Base-by-base conservation (phyloP, 1,140 invertebrate species). In the Trachymyrmex cornetzi region DNA sequence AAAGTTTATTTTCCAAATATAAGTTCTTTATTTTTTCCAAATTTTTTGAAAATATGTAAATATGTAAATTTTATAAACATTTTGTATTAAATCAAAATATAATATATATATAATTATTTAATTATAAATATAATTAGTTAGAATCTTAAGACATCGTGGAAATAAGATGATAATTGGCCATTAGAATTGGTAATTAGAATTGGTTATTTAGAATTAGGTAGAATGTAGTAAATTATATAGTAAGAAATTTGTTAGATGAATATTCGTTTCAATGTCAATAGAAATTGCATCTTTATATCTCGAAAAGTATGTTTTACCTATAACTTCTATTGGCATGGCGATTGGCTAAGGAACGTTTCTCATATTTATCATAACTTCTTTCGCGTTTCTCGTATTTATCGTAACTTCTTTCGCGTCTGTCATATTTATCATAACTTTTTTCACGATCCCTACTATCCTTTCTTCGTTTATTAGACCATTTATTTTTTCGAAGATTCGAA, bases 401-500 rank as follows among this genome's bases (percentile, higher is more conserved):
- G 82, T 82, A 89, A 81, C 87, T 77, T 87, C 75, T 89, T 61
- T 93, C 90, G 57, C 72, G 63, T 30, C 87, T 88, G 12, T 89
- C 91, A 72, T 89, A 77, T 64, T 88, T 93, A 88, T 91, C 85
- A 71, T 82, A 93, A 93, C 53, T 89, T 87, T 74, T 87, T 55
- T 86, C 90, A 6, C 57, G 55, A 34, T 90, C 80, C 48, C 66
- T 89, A 5, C 38, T 44, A 11, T 71, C 86, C 74, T 85, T 89
- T 69, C 82, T 90, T 69, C 85, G 69, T 74, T 81, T 80, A 86
- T 67, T 80, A 61, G 91, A 92, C 90, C 89, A 90, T 88, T 89
- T 92, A 87, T 77, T 92, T 71, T 88, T 92, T 87, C 89, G 88
- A 61, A 88, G 92, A 93, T 91, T 94, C 14, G 93, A 93, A 30